Percentiles rank a stretch among this genome's conserved stretches.
phyloP scores from a whole-genome alignment of 2,888 invertebrate genomes.

The Parnassius apollo region DNA sequence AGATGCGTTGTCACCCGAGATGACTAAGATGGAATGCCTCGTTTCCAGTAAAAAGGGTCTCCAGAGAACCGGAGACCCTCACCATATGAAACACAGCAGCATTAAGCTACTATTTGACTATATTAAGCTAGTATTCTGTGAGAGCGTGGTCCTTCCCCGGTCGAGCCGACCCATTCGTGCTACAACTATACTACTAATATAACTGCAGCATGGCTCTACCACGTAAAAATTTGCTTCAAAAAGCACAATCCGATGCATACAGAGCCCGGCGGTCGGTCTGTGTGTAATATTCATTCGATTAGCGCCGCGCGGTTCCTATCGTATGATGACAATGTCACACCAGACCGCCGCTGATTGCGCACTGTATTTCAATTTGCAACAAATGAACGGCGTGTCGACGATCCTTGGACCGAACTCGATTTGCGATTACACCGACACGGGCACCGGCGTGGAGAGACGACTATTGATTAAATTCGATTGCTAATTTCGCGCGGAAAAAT shows the following conservation, averaged over 20 bases:
- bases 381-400: conserved; percentile 43
- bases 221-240: too few relatives aligned
- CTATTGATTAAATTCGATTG: conserved; percentile 21
- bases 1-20: too few relatives aligned
- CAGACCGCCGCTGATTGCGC: conserved; percentile 40
- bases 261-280: conserved; percentile 17
- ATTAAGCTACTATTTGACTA: too few relatives aligned
- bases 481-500: conserved; percentile 3
- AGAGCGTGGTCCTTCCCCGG: too few relatives aligned
- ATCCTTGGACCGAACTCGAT: conserved; percentile 3
- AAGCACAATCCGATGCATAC: conserved; percentile 41
- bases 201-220: too few relatives aligned
- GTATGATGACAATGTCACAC: conserved; percentile 68
- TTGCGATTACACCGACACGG: conserved; percentile 16
- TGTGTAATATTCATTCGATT: conserved; percentile 79
- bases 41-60: too few relatives aligned
- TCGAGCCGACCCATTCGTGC: too few relatives aligned
- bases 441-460: conserved; percentile 1
- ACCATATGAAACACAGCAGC: too few relatives aligned
- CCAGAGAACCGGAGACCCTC: too few relatives aligned
- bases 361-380: conserved; percentile 42
- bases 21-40: too few relatives aligned
- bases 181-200: too few relatives aligned
- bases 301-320: conserved; percentile 68
- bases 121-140: too few relatives aligned